Evolutionary conservation across 2,888 invertebrate species (phyloP).

Genomic region (Brenthis hecate): DNA sequence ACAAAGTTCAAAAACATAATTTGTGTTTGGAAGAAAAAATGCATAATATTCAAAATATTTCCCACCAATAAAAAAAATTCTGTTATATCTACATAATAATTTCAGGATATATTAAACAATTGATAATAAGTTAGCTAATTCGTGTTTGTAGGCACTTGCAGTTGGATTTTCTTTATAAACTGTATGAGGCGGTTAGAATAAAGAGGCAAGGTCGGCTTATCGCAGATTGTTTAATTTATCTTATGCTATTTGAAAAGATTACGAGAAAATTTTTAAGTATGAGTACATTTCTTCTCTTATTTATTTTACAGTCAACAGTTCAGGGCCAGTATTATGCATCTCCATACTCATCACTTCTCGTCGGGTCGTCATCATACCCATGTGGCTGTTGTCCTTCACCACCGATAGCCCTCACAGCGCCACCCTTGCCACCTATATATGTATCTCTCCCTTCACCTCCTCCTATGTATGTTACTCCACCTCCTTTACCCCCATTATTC

Average conservation of each 20-base stretch:
- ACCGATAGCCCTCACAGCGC: conserved; percentile 49
- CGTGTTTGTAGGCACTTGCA: no score
- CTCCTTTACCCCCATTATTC: conserved; percentile 61
- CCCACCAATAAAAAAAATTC: no score
- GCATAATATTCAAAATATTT: no score
- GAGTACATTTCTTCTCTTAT: conserved; percentile 1
- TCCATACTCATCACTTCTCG: conserved; percentile 40
- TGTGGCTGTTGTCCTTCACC: conserved; percentile 41
- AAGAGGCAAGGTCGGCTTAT: conserved; percentile 17
- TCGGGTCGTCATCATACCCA: conserved; percentile 40
- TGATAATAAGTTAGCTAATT: no score
- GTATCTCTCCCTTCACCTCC: conserved; percentile 62
- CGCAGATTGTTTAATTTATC: neutral
- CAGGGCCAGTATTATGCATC: conserved; percentile 61
- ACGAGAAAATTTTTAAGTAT: neutral
- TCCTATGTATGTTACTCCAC: conserved; percentile 61
- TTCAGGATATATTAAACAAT: no score
- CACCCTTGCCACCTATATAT: conserved; percentile 58
- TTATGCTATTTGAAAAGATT: neutral
- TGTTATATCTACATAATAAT: no score
- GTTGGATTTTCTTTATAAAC: no score
- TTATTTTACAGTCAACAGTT: conserved; percentile 54
- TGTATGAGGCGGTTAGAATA: neutral
- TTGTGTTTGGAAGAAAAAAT: no score
- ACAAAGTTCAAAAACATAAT: no score